Evolutionary conservation across 2,888 invertebrate genomes (phyloP).

Genomic region (Erebia ligea): DNA sequence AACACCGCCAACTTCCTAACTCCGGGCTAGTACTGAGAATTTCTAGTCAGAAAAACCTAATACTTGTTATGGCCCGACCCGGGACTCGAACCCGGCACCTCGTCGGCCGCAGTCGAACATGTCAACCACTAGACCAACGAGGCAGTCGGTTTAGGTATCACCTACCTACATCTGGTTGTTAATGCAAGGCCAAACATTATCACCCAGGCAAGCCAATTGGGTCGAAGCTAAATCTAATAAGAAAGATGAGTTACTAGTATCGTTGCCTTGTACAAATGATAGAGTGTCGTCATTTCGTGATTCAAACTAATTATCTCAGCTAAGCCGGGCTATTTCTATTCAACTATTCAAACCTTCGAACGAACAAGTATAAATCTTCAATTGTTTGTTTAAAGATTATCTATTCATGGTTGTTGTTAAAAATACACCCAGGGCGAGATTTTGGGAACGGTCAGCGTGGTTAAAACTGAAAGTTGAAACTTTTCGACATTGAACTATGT

Average conservation of each 20-base stretch:
- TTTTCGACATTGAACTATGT: not conserved
- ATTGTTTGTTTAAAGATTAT: slow-evolving; percentile 26
- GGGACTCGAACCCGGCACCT: too few relatives aligned
- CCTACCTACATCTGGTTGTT: slow-evolving; percentile 16
- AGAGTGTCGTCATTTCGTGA: slow-evolving; percentile 34
- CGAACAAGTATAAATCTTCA: slow-evolving; percentile 20
- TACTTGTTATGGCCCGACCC: too few relatives aligned
- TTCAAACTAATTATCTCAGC: slow-evolving; percentile 34
- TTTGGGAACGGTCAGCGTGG: not conserved
- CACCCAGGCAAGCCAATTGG: slow-evolving; percentile 31
- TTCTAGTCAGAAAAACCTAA: too few relatives aligned
- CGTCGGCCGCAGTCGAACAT: too few relatives aligned
- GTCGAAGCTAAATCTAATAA: slow-evolving; percentile 32
- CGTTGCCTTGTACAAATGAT: slow-evolving; percentile 32
- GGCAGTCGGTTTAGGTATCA: not conserved
- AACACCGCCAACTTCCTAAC: too few relatives aligned
- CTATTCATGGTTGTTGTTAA: not conserved
- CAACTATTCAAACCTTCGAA: slow-evolving; percentile 11
- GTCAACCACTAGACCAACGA: too few relatives aligned
- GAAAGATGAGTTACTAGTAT: slow-evolving; percentile 28
- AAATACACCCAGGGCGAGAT: not conserved
- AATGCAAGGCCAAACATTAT: slow-evolving; percentile 30
- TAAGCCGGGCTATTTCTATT: slow-evolving; percentile 27
- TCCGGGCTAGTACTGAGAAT: too few relatives aligned
- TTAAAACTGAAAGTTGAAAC: not conserved